These are phyloP conservation scores for Solenopsis fugax DNA, from an alignment of 1,140 invertebrate species.

Conservation along the genomic window DNA sequence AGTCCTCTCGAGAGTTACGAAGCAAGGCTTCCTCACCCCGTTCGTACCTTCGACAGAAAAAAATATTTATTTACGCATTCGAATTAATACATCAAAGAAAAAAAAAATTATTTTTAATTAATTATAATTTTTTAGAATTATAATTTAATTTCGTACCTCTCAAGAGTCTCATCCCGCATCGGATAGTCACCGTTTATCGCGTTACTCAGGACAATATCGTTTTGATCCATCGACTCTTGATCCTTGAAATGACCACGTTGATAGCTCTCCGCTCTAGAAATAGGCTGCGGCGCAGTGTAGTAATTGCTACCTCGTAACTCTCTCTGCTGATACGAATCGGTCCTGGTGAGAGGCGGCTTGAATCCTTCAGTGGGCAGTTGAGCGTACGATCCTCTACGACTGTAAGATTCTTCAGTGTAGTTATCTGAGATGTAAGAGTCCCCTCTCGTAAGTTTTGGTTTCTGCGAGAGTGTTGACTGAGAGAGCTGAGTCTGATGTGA, in stretches of 20 bases:
- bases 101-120: background rate
- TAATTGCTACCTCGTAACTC: conserved; percentile 80
- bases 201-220: conserved; percentile 79
- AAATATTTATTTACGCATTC: background rate
- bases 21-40: conserved; percentile 82
- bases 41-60: conserved; percentile 80
- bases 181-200: conserved; percentile 83
- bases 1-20: conserved; percentile 83
- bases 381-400: conserved; percentile 75
- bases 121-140: conserved; percentile 19
- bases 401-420: conserved; percentile 78
- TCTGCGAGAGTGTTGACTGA: conserved; percentile 80
- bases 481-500: conserved; percentile 79
- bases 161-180: conserved; percentile 84
- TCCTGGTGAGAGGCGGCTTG: conserved; percentile 75
- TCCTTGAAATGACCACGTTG: conserved; percentile 84
- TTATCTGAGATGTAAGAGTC: conserved; percentile 83
- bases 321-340: conserved; percentile 82
- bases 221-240: conserved; percentile 82
- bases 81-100: background rate
- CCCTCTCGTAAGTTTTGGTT: conserved; percentile 80
- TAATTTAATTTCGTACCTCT: conserved; percentile 79
- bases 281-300: conserved; percentile 81
- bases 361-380: conserved; percentile 77
- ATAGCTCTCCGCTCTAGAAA: conserved; percentile 83